phyloP scores from a whole-genome alignment of 2,888 invertebrate genomes.

The Eupithecia dodoneata region DNA sequence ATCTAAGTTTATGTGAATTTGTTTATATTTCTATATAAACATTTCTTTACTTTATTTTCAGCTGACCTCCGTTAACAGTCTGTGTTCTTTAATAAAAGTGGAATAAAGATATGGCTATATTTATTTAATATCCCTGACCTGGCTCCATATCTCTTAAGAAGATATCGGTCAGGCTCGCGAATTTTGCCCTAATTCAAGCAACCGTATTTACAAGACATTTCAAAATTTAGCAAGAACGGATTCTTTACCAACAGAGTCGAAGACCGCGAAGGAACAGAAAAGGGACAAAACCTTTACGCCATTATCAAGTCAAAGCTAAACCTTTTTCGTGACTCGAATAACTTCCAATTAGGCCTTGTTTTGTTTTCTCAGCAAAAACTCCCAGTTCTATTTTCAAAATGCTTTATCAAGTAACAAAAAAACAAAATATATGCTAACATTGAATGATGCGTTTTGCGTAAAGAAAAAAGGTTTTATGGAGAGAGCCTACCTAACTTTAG shows the following conservation, averaged over 20 bases:
- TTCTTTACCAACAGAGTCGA: background rate
- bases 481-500: too few species aligned
- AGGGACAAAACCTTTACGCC: background rate
- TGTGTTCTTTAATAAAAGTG: background rate
- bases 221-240: background rate
- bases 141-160: too few species aligned
- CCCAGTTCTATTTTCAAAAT: background rate
- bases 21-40: background rate
- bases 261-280: background rate
- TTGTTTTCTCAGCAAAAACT: background rate
- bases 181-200: too few species aligned
- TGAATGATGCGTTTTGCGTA: background rate
- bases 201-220: too few species aligned
- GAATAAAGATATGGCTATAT: background rate
- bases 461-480: background rate
- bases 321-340: conserved; percentile 6
- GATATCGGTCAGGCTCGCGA: too few species aligned
- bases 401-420: background rate
- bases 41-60: background rate
- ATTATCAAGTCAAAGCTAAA: background rate
- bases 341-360: conserved; percentile 2
- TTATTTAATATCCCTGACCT: background rate
- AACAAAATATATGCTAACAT: background rate
- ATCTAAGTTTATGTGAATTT: background rate
- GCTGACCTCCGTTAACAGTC: background rate